phyloP scores from a whole-genome alignment of 2,113 vertebrate species.

The Phrynosoma platyrhinos region DNA sequence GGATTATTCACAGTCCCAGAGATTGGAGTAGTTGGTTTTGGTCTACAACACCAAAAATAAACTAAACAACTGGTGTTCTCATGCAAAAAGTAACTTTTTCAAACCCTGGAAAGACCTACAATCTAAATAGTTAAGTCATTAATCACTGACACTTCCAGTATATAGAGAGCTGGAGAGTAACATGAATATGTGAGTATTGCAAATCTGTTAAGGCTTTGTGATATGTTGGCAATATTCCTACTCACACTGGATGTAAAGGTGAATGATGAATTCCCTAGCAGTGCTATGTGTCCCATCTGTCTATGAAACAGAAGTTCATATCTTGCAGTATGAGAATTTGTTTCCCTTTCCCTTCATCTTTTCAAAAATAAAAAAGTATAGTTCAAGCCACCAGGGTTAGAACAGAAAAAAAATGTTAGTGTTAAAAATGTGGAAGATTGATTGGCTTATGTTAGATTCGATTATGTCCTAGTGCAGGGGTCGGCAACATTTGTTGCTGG shows the following conservation, averaged over 20 bases:
- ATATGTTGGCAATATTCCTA: slow-evolving; percentile 5
- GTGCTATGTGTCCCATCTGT: not conserved
- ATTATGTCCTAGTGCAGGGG: too few relatives aligned
- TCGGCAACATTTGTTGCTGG: too few relatives aligned
- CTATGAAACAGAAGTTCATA: not conserved
- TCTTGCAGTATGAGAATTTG: not conserved
- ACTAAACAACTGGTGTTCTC: too few relatives aligned
- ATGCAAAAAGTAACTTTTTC: too few relatives aligned
- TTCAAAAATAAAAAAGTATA: not conserved
- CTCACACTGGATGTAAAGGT: slow-evolving; percentile 40
- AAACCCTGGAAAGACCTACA: not conserved
- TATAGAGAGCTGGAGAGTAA: not conserved
- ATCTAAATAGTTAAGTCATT: not conserved
- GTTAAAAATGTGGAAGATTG: not conserved
- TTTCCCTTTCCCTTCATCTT: not conserved
- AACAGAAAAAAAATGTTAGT: not conserved
- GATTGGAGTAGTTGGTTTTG: too few relatives aligned
- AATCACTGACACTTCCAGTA: not conserved
- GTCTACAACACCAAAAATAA: too few relatives aligned
- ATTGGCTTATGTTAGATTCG: not conserved
- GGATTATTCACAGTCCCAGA: too few relatives aligned
- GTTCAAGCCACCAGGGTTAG: not conserved
- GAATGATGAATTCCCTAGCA: not conserved
- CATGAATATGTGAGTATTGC: not conserved
- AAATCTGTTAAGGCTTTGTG: not conserved